Base-by-base conservation (phyloP, 2,888 invertebrate genomes). In the Limnephilus auricula region DNA sequence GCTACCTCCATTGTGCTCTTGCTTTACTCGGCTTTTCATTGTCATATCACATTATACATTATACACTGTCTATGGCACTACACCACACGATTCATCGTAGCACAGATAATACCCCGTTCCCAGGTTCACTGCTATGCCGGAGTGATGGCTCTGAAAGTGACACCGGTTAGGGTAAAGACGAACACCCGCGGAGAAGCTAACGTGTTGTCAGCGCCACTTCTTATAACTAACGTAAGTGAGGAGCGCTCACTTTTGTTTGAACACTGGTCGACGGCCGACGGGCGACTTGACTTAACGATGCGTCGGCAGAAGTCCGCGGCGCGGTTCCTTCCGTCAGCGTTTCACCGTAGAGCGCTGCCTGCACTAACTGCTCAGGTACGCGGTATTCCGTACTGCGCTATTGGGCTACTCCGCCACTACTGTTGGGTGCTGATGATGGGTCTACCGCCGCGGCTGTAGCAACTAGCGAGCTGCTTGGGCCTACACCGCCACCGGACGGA, bases 11-110 rank as follows among this genome's bases (percentile, higher is more conserved):
- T 91, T 89, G 90, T 91, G 91, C 90, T 93, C 93, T 90, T 93
- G 92, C 84, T 92, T 93, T 90, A 92, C 82, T 88, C 92, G 89
- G 91, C 92, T 92, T 91, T 93, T 93, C 92, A 92, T 93, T 91
- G 90, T 90, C 84, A 90, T 89, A 88, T 91, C 84, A 90, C 79
- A 86, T 79, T 90, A 89, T 89, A 79, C 92, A 91, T 89, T 80
- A 85, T 90, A 92, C 89, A 89, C 89, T 89, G 88, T 88, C 65
- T 37, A 40, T 79, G 79, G 79, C 89, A 89, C 79, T 50, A 82
- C 89, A 37, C 83, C 84, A 50, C 85, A 85, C 50, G 65, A 32
- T 32, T 40, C 85, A 85, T 85, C 40, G 32, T 25, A 30, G 85
- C 85, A 30, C 85, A 37, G n/a, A 65, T 65, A 65, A 65, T 65